Base-by-base conservation (phyloP, 2,888 invertebrate genomes). In the Sylvicola fuscatus region DNA sequence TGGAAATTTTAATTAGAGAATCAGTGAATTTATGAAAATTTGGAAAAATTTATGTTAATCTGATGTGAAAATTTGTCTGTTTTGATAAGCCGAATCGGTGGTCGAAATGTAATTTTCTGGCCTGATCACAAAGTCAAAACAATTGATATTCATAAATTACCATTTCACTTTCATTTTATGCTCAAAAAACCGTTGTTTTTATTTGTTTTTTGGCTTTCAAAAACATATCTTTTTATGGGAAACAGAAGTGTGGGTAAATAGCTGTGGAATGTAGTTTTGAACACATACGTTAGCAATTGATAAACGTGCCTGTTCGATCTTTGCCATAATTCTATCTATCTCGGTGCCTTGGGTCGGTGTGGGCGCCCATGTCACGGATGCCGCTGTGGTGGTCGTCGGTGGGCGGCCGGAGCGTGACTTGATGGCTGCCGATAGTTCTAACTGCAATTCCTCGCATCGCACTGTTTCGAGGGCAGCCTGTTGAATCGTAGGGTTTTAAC, bases 291-390 rank as follows among this genome's bases (percentile, higher is more conserved):
- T 47, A 48, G 47, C 47, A 46, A 49, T 47, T 42, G 48, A 48
- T 46, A 49, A 46, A 47, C 47, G 46, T 50, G 53, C 58, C 56
- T 87, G 89, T 61, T 89, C 87, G 50, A 90, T 84, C 66, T 89
- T 89, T 46, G 87, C 87, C 82, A 90, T 87, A 57, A 90, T 84
- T 52, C 84, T 71, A 60, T 89, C 87, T 55, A 89, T 87, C 64
- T 89, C 87, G 30, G 76, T 71, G 42, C 71, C 72, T 66, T 51
- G 54, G 53, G 47, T 47, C 38, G 35, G 54, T 51, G 46, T 60
- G 47, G 49, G 59, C 45, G 51, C 61, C 58, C 52, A 59, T 46
- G 53, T 61, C 47, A 56, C 56, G 43, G 53, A 56, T 17, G 41
- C 39, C 41, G 50, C 55, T 48, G 42, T 54, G 54, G 54, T 56